These are phyloP conservation scores for Cataglyphis cursor DNA, from an alignment of 2,888 invertebrate genomes.

Conservation along the genomic window DNA sequence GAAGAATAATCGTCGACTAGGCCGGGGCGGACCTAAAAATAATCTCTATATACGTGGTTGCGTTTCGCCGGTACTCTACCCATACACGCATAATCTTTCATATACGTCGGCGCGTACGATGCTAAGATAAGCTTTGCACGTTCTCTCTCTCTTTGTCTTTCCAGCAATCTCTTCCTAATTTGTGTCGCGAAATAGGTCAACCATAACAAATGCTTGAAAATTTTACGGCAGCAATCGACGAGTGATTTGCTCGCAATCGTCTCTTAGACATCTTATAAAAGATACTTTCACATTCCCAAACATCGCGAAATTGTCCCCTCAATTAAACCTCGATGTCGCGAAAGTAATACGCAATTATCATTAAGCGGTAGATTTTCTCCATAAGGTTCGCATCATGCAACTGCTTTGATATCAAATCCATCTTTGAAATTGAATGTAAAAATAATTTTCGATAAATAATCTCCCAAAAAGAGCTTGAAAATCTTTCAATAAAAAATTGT, in stretches of 20 bases:
- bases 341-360: slow-evolving; percentile 33
- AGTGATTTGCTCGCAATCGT: slow-evolving; percentile 46
- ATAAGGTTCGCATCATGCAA: background rate
- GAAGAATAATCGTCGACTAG: slow-evolving; percentile 79
- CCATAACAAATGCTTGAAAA: slow-evolving; percentile 64
- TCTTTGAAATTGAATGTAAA: background rate
- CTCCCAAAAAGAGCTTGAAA: background rate
- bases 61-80: slow-evolving; percentile 61
- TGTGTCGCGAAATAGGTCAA: slow-evolving; percentile 50
- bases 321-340: slow-evolving; percentile 46
- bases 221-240: slow-evolving; percentile 48
- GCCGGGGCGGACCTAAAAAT: slow-evolving; percentile 79
- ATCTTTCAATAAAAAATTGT: background rate
- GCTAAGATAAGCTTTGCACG: slow-evolving; percentile 66
- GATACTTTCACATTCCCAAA: slow-evolving; percentile 61
- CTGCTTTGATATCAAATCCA: slow-evolving; percentile 1
- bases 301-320: slow-evolving; percentile 38
- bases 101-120: slow-evolving; percentile 53
- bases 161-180: slow-evolving; percentile 53
- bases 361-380: background rate
- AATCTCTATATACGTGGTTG: slow-evolving; percentile 65
- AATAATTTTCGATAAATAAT: background rate
- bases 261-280: slow-evolving; percentile 22
- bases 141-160: slow-evolving; percentile 27
- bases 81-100: slow-evolving; percentile 41